Percentiles rank a stretch among this genome's conserved stretches.
phyloP scores from a whole-genome alignment of 2,113 vertebrate genomes.

The Zootoca vivipara region DNA sequence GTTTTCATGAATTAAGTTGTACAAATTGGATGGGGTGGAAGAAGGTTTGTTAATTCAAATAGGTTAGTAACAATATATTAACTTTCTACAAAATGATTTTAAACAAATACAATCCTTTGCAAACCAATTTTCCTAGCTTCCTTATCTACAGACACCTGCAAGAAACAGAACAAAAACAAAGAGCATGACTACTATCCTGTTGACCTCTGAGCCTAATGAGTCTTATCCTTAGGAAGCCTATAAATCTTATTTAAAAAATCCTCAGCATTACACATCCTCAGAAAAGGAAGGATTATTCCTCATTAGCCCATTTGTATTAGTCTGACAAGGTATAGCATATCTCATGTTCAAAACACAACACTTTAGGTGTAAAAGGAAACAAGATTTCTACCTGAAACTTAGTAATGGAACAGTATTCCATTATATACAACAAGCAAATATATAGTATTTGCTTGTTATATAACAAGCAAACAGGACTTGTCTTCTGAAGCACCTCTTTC shows the following conservation, averaged over 20 bases:
- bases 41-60: neutral
- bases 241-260: slow-evolving; percentile 37
- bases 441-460: no score
- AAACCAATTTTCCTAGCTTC: neutral
- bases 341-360: neutral
- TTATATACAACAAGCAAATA: no score
- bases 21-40: neutral
- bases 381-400: neutral
- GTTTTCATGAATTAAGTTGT: neutral
- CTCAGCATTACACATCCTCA: slow-evolving; percentile 15
- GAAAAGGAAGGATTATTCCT: slow-evolving; percentile 32
- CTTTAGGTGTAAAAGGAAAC: neutral
- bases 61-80: neutral
- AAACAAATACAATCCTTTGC: neutral
- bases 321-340: neutral
- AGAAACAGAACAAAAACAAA: neutral
- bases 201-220: neutral
- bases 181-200: neutral
- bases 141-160: neutral
- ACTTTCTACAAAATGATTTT: neutral
- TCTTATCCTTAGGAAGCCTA: slow-evolving; percentile 20
- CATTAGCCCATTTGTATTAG: slow-evolving; percentile 18
- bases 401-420: neutral
- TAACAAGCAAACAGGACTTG: neutral
- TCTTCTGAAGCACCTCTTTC: neutral